Conservation (phyloP, 2,888 invertebrate genomes). For the Tetragnatha montana region DNA sequence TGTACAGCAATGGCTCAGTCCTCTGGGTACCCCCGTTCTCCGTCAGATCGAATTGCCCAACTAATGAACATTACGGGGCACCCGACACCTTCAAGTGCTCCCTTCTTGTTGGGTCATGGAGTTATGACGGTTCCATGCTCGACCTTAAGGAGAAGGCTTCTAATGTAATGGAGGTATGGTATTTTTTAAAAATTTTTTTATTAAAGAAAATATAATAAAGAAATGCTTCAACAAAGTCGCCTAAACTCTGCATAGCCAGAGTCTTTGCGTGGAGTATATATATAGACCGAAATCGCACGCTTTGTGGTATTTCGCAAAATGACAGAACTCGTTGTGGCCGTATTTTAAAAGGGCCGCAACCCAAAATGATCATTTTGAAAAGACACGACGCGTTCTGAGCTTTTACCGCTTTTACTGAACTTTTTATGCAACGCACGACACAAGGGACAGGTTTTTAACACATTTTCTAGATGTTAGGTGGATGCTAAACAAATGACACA, state of each 20-base stretch:
- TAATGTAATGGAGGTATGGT: slow-evolving; percentile 25
- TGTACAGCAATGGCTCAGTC: slow-evolving; percentile 38
- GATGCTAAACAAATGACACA: too few species aligned
- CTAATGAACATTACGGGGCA: neutral
- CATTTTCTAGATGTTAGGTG: too few species aligned
- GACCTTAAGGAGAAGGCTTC: neutral
- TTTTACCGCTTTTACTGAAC: too few species aligned
- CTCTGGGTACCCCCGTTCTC: slow-evolving; percentile 52
- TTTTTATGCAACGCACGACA: too few species aligned
- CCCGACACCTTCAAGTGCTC: slow-evolving; percentile 31
- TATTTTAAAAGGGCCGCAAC: too few species aligned
- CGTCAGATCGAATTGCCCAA: slow-evolving; percentile 25
- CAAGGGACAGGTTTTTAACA: too few species aligned
- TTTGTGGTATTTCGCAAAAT: too few species aligned
- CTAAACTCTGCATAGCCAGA: neutral
- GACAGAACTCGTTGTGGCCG: too few species aligned
- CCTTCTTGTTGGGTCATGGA: slow-evolving; percentile 46
- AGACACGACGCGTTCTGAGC: too few species aligned
- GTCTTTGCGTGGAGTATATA: neutral
- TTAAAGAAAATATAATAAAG: too few species aligned
- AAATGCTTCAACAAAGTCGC: neutral
- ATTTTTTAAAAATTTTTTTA: neutral
- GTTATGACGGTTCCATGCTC: slow-evolving; percentile 21
- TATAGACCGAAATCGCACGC: too few species aligned
- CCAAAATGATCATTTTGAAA: too few species aligned